Conservation (phyloP, 2,797 vertebrate genomes). For the Danio choprae region DNA sequence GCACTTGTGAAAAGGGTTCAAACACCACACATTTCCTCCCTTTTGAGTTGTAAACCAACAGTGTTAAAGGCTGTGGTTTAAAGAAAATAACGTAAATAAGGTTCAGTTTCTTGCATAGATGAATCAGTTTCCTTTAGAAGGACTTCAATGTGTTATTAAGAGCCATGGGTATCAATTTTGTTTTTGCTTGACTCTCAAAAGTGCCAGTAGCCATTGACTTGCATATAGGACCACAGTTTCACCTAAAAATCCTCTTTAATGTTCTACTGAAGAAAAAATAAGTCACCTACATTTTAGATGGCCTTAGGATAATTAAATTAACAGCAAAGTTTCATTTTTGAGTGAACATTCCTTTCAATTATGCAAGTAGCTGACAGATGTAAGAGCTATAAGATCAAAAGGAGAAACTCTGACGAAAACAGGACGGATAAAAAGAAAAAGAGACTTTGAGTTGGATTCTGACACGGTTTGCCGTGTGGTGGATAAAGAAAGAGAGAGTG, state of each 20-base stretch:
- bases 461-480: slow-evolving; percentile 61
- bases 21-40: too few species aligned
- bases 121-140: too few species aligned
- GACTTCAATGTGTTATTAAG: too few species aligned
- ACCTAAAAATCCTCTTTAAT: background rate
- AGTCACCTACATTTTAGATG: background rate
- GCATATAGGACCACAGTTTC: too few species aligned
- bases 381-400: slow-evolving; percentile 7
- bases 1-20: too few species aligned
- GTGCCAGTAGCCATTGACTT: too few species aligned
- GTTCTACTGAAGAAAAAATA: background rate
- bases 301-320: background rate
- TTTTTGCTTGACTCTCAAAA: too few species aligned
- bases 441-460: slow-evolving; percentile 45
- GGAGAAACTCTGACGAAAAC: slow-evolving; percentile 2
- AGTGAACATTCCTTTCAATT: background rate
- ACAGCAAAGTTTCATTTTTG: background rate
- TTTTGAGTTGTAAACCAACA: too few species aligned
- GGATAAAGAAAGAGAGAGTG: slow-evolving; percentile 52
- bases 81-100: too few species aligned
- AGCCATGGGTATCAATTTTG: too few species aligned
- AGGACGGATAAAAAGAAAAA: slow-evolving; percentile 19
- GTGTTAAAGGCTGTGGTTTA: too few species aligned
- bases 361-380: background rate
- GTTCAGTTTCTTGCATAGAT: too few species aligned